Evolutionary conservation across 2,888 invertebrate genomes (phyloP), one percentile per base, ranked within the genome.

Genomic region (Mystacides longicornis): DNA sequence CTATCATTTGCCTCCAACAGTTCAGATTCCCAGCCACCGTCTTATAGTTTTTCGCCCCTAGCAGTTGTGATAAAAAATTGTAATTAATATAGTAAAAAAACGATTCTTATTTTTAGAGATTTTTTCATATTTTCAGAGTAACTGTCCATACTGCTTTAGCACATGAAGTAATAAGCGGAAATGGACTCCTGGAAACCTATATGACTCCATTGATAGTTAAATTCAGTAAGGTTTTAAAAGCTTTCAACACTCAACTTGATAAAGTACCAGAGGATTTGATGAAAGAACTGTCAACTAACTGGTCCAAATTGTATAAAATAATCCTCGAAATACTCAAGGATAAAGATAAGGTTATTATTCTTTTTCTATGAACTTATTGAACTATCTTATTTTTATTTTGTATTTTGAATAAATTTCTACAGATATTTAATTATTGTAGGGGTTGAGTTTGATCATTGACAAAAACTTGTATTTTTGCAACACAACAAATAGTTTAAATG

Each of bases 111-210:
- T n/a, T 14, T 5, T 5, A 16, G 9, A 16, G 18, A 16, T 43
- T 43, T 43, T 43, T 43, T 47, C 3, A 16, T 19, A 47, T 2
- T 51, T 60, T 53, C 45, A 61, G 61, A 22, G 58, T 61, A 4
- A 72, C 74, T 37, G 65, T 74, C 3, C 76, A 77, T 58, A 75
- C 75, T 9, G 71, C 74, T 0, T 57, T 77, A 56, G 75, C 77
- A 2, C 75, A 73, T 59, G 75, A 75, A 62, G 71, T 77, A 5
- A 70, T 77, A 0, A 70, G 69, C 20, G 75, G 75, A 55, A 77
- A 75, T 57, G 62, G 68, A 0, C 69, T 77, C 1, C 61, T 77
- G 1, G 70, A 74, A 49, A 72, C 65, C 55, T 76, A 76, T 61
- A 67, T 77, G 46, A 63, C 71, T 0, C 74, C 77, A 0, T 64